Conservation (phyloP, 2,888 invertebrate genomes). For the Xestia sexstrigata region DNA sequence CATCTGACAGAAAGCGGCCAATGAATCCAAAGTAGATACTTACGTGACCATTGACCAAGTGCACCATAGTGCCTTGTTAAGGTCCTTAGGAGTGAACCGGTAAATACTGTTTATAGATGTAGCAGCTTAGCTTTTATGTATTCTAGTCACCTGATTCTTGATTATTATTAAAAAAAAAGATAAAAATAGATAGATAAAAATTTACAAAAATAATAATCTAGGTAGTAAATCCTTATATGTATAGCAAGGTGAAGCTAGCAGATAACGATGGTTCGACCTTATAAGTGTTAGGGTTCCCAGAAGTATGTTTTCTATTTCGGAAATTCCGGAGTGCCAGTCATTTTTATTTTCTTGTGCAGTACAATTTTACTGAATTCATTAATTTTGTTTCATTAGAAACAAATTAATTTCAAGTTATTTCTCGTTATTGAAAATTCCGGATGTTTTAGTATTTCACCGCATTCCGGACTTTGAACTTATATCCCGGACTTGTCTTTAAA, state of each 20-base stretch:
- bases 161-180: too few relatives aligned
- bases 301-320: not conserved
- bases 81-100: not conserved
- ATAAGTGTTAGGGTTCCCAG: not conserved
- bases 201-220: conserved; percentile 7
- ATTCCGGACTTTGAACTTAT: not conserved
- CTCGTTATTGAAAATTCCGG: not conserved
- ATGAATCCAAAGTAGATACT: not conserved
- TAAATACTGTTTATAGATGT: not conserved
- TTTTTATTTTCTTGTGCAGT: not conserved
- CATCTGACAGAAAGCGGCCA: not conserved
- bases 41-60: not conserved
- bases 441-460: not conserved
- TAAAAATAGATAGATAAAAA: too few relatives aligned
- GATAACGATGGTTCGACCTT: not conserved
- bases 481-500: not conserved
- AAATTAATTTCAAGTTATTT: not conserved
- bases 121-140: not conserved
- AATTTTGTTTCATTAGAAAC: too few relatives aligned
- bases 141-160: not conserved
- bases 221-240: not conserved
- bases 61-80: not conserved
- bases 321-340: not conserved
- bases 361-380: not conserved
- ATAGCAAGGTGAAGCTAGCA: not conserved